Evolutionary conservation across 2,797 vertebrate species (phyloP).

Genomic region (Macrochelys suwanniensis): DNA sequence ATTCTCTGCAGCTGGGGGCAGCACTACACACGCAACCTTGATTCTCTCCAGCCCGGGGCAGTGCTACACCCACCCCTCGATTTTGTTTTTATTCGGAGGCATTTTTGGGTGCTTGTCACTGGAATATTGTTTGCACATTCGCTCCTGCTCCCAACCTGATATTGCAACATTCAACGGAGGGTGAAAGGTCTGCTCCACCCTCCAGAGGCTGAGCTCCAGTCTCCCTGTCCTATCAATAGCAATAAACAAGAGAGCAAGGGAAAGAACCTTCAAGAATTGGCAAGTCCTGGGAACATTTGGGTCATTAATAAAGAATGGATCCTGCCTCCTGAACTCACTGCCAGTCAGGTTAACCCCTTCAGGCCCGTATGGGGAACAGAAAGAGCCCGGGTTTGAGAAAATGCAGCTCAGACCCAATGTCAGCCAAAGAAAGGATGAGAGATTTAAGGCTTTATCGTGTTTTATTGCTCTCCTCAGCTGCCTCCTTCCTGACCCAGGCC

Average conservation of each 20-base stretch:
- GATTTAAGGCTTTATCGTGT: background rate
- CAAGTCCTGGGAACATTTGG: background rate
- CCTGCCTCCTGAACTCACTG: background rate
- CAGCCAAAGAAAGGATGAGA: background rate
- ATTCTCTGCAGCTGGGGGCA: background rate
- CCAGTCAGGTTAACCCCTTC: background rate
- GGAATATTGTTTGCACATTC: background rate
- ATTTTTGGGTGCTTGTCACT: background rate
- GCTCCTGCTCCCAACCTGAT: background rate
- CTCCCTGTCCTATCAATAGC: background rate
- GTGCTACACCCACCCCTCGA: too few species aligned
- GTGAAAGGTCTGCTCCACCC: background rate
- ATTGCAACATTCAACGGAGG: slow-evolving; percentile 9
- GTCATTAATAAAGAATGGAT: background rate
- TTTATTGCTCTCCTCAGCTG: background rate
- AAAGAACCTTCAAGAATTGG: background rate
- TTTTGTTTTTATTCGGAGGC: background rate
- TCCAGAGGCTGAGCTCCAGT: background rate
- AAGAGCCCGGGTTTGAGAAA: background rate
- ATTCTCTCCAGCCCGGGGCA: background rate
- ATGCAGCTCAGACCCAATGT: too few species aligned
- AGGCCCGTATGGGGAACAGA: fast-evolving
- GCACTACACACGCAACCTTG: background rate
- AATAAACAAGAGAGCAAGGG: background rate
- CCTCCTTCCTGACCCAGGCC: background rate